A percentile compares a stretch with the other conserved stretches of the same genome.
Conservation (phyloP, 37 sponge, comb jelly and placozoan species). For the Tethya wilhelma region DNA sequence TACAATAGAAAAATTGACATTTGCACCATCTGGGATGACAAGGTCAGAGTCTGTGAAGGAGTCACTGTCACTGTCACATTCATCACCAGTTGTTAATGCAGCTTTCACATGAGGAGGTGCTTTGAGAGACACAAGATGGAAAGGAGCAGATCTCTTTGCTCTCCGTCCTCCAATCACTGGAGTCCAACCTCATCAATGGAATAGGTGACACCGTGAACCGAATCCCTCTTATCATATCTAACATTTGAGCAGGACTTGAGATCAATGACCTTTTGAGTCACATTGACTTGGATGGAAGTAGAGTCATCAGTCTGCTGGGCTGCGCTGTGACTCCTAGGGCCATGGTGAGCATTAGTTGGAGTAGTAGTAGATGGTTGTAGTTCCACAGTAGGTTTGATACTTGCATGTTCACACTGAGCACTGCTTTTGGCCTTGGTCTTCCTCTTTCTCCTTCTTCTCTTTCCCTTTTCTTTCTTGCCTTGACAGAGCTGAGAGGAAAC, state of each 20-base stretch:
- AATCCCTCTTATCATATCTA: not conserved
- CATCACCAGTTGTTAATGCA: too few species aligned
- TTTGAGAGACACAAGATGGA: not conserved
- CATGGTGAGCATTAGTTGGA: too few species aligned
- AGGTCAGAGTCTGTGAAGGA: conserved; percentile 1
- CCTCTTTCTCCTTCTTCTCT: too few species aligned
- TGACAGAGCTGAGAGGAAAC: too few species aligned
- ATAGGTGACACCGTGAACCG: not conserved
- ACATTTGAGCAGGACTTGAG: conserved; percentile 5
- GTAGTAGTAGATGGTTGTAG: not conserved
- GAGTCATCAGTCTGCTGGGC: not conserved
- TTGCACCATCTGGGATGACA: not conserved
- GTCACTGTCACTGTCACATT: not conserved
- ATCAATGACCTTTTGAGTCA: not conserved
- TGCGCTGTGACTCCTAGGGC: not conserved
- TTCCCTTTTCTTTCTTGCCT: too few species aligned
- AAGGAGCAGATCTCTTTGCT: not conserved
- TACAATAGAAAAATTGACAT: too few species aligned
- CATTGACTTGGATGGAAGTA: not conserved
- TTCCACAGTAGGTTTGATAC: not conserved
- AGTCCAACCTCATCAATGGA: conserved; percentile 10
- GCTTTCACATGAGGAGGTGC: conserved; percentile 21
- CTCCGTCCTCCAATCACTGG: conserved; percentile 10
- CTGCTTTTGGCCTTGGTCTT: too few species aligned
- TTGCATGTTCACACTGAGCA: not conserved